Evolutionary conservation across 2,113 vertebrate genomes (phyloP).

Genomic region (Apteryx owenii): DNA sequence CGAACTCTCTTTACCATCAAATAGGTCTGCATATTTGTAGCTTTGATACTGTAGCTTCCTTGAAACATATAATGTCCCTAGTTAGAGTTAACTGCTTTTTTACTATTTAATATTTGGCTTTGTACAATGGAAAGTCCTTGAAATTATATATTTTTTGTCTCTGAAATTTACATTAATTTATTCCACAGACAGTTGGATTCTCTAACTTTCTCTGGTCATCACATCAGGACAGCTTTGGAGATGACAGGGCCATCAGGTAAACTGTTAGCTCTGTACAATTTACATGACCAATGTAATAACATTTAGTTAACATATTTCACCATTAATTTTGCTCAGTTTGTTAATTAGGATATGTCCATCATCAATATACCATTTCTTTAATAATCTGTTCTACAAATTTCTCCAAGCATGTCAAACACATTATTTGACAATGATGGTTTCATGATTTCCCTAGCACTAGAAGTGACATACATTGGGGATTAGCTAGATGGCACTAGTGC

Average conservation of each 20-base stretch:
- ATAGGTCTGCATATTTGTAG: conserved; percentile 1
- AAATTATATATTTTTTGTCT: not conserved
- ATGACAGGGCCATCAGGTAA: not conserved
- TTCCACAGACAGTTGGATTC: conserved; percentile 13
- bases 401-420: not conserved
- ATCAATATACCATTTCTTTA: not conserved
- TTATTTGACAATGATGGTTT: not conserved
- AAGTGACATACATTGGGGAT: conserved; percentile 8
- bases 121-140: conserved; percentile 9
- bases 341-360: not conserved
- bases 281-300: not conserved
- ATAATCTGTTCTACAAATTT: not conserved
- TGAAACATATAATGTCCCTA: not conserved
- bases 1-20: not conserved
- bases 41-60: not conserved
- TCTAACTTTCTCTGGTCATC: conserved; percentile 18
- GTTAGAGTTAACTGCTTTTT: not conserved
- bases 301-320: not conserved
- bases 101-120: conserved; percentile 18
- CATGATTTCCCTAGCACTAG: not conserved
- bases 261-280: not conserved
- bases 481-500: conserved; percentile 73
- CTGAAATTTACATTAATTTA: not conserved
- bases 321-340: not conserved
- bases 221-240: not conserved